Conservation (phyloP, 64 coral and sea anemone species). For the Actinia tenebrosa region DNA sequence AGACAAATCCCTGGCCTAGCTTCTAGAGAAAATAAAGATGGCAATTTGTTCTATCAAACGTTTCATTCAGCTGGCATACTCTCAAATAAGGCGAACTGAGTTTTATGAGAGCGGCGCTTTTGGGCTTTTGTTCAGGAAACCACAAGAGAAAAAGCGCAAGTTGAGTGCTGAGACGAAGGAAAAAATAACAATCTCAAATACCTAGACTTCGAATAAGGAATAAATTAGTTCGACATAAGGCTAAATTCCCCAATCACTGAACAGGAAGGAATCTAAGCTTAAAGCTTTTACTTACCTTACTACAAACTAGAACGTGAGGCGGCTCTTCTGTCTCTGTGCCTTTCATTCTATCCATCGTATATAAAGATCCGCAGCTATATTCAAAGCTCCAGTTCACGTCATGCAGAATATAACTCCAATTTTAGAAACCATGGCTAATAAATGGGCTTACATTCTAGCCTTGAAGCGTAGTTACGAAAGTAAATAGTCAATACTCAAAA, state of each 20-base stretch:
- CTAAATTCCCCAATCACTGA: conserved; percentile 26
- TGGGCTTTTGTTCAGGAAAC: not conserved
- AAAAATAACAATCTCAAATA: not conserved
- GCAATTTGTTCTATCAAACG: conserved; percentile 2
- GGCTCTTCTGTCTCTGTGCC: not conserved
- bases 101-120: not conserved
- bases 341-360: conserved; percentile 10
- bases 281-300: not conserved
- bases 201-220: not conserved
- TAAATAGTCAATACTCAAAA: conserved; percentile 21
- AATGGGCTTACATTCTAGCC: conserved; percentile 4
- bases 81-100: not conserved
- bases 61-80: not conserved
- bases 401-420: not conserved
- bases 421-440: conserved; percentile 10
- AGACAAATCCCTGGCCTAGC: not conserved
- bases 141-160: conserved; percentile 12
- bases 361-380: too few species aligned
- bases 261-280: not conserved
- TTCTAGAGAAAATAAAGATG: not conserved
- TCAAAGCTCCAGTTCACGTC: not conserved
- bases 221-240: not conserved
- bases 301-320: conserved; percentile 21
- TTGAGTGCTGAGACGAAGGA: not conserved
- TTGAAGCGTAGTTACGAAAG: conserved; percentile 19